A percentile compares a stretch with the other conserved stretches of the same genome.
These are phyloP conservation scores for Dicranocentrus wangi DNA, from an alignment of 2,888 invertebrate species.

Conservation along the genomic window DNA sequence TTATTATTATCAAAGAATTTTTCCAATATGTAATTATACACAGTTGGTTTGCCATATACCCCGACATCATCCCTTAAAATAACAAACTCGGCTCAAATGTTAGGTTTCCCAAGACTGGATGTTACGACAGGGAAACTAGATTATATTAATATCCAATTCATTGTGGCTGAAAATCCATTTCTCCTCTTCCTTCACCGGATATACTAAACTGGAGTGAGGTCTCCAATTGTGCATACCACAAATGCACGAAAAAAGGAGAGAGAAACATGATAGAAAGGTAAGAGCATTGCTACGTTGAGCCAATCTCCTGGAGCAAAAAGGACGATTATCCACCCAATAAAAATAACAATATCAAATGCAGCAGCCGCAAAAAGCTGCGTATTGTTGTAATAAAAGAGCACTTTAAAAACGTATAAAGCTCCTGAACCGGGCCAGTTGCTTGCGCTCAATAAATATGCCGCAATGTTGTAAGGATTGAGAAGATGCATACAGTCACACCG, in stretches of 20 bases:
- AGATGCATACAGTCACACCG: slow-evolving; percentile 23
- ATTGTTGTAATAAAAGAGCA: slow-evolving; percentile 47
- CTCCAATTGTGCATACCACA: too few species aligned
- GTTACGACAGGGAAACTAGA: slow-evolving; percentile 51
- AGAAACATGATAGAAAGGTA: too few species aligned
- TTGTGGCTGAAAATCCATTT: slow-evolving; percentile 14
- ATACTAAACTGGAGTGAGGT: too few species aligned
- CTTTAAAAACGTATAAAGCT: slow-evolving; percentile 31
- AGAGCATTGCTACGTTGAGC: slow-evolving; percentile 12
- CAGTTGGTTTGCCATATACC: slow-evolving; percentile 54
- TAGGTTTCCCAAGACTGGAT: slow-evolving; percentile 64
- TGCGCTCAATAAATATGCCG: slow-evolving; percentile 7
- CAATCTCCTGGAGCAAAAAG: slow-evolving; percentile 62
- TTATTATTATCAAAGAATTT: too few species aligned
- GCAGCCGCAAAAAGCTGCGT: slow-evolving; percentile 25
- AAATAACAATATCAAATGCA: slow-evolving; percentile 56
- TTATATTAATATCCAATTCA: slow-evolving; percentile 58
- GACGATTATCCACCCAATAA: slow-evolving; percentile 65
- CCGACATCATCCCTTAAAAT: slow-evolving; percentile 70
- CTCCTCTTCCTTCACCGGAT: background rate
- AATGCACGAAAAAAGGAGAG: too few species aligned
- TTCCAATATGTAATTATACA: slow-evolving; percentile 49
- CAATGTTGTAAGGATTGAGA: too few species aligned
- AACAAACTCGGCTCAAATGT: slow-evolving; percentile 68
- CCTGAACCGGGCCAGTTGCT: slow-evolving; percentile 22